Evolutionary conservation across 2,888 invertebrate species (phyloP), one percentile per base, ranked within the genome.

Genomic region (Panopea generosa): DNA sequence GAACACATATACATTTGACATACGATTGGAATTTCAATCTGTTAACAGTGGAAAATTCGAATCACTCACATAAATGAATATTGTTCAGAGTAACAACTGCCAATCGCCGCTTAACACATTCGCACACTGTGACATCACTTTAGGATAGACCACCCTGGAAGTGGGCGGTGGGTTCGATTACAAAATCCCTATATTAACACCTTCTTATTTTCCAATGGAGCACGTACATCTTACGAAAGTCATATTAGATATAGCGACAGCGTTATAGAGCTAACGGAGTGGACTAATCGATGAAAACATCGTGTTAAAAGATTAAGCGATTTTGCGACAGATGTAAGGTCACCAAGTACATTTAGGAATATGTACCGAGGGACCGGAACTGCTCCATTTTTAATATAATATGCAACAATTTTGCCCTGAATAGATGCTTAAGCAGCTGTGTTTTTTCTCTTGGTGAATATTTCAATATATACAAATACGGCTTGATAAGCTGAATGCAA

Each of bases 391-490:
- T 47, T 57, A 61, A 33, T 24, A 60, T 61, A 72, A 66, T 72
- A 66, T 40, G 43, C 65, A 53, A 59, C 71, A 65, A 65, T 71
- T 33, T 71, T 65, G 26, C 65, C 33, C 33, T 65, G 63, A 71
- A 71, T 29, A 65, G 22, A 65, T 38, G 33, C 71, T 71, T 65
- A 65, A 71, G 57, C 71, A 71, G 71, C 71, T 71, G 71, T 57
- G n/a, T 52, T 33, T 33, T 33, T 33, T 4, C 33, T 11, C 33
- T 33, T 33, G 33, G 33, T 33, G 33, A 33, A 11, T 33, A 33
- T 75, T 76, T 71, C 66, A 67, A 62, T 57, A 70, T 67, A 69
- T 77, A 77, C 77, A 77, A 77, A 68, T 65, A 56, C 53, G 68
- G 60, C 65, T 65, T 63, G 68, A 59, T 69, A 60, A 68, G 38